phyloP scores from a whole-genome alignment of 1,140 invertebrate species.

The Andrena cerasifolii region DNA sequence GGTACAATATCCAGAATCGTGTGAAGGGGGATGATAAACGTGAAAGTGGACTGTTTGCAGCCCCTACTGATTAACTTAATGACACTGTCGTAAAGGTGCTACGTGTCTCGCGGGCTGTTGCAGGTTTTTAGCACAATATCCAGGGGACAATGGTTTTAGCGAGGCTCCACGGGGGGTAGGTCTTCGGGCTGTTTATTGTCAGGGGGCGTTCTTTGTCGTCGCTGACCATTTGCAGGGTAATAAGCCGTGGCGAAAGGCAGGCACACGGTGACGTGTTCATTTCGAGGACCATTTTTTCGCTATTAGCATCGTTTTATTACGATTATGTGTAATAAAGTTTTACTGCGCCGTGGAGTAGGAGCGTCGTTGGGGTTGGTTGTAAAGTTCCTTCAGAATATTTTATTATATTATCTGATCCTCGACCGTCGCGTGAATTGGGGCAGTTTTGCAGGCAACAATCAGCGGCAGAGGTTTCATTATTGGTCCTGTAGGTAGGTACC shows the following conservation, averaged over 20 bases:
- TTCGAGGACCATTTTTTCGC: background rate
- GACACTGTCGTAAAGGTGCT: background rate
- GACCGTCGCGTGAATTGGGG: background rate
- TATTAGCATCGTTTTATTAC: background rate
- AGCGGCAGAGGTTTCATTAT: background rate
- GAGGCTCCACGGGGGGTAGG: background rate
- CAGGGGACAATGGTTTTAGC: background rate
- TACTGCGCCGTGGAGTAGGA: background rate
- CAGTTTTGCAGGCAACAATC: background rate
- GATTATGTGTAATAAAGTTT: background rate
- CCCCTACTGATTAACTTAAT: constrained; percentile 9
- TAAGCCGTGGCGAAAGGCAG: background rate
- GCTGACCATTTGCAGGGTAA: background rate
- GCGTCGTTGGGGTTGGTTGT: too few species aligned
- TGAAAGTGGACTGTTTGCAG: too few species aligned
- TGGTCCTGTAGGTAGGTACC: background rate
- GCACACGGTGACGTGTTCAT: background rate
- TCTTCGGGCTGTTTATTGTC: background rate
- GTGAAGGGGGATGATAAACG: background rate
- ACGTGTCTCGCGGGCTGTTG: background rate
- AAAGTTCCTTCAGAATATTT: too few species aligned
- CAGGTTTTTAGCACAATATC: background rate
- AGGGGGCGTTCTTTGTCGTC: background rate
- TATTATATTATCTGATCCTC: too few species aligned
- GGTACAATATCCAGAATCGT: background rate